These are phyloP conservation scores for Cryptoblepharus egeriae DNA, from an alignment of 2,797 vertebrate genomes.

Conservation along the genomic window DNA sequence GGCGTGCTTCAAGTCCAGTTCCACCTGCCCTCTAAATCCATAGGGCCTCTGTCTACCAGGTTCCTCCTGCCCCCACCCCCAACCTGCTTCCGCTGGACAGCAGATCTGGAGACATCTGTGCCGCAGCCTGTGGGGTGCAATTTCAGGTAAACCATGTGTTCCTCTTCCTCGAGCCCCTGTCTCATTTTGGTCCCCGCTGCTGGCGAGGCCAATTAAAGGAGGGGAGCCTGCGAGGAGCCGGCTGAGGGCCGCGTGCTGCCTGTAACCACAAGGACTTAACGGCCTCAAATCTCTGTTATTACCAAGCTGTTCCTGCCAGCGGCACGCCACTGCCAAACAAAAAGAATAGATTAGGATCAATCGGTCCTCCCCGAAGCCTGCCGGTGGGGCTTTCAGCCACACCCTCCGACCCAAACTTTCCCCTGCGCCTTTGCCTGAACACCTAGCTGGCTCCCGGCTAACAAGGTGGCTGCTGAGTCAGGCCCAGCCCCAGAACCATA, in stretches of 20 bases:
- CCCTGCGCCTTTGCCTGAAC: slow-evolving; percentile 72
- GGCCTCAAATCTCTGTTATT: slow-evolving; percentile 81
- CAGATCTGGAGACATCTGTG: slow-evolving; percentile 88
- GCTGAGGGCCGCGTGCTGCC: slow-evolving; percentile 69
- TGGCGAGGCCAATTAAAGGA: slow-evolving; percentile 83
- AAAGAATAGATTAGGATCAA: slow-evolving; percentile 83
- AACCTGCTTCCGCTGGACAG: slow-evolving; percentile 29
- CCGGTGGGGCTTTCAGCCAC: slow-evolving; percentile 79
- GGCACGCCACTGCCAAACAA: slow-evolving; percentile 80
- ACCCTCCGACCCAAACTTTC: slow-evolving; percentile 79
- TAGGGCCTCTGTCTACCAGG: slow-evolving; percentile 50
- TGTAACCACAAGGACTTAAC: slow-evolving; percentile 81
- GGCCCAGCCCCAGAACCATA: slow-evolving; percentile 78
- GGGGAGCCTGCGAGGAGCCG: slow-evolving; percentile 64
- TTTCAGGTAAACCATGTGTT: slow-evolving; percentile 87
- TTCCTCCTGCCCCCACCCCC: slow-evolving; percentile 56
- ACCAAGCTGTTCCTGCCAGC: slow-evolving; percentile 84
- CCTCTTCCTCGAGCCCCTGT: slow-evolving; percentile 86
- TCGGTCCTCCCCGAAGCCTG: slow-evolving; percentile 78
- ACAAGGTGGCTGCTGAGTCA: slow-evolving; percentile 77
- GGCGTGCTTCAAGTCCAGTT: too few species aligned
- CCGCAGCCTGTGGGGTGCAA: slow-evolving; percentile 75
- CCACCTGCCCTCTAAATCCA: slow-evolving; percentile 47
- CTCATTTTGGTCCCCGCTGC: slow-evolving; percentile 77
- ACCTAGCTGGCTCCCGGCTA: slow-evolving; percentile 76